Evolutionary conservation across 1,140 invertebrate species (phyloP), one percentile per base, ranked within the genome.

Genomic region (Drosophila jambulina): DNA sequence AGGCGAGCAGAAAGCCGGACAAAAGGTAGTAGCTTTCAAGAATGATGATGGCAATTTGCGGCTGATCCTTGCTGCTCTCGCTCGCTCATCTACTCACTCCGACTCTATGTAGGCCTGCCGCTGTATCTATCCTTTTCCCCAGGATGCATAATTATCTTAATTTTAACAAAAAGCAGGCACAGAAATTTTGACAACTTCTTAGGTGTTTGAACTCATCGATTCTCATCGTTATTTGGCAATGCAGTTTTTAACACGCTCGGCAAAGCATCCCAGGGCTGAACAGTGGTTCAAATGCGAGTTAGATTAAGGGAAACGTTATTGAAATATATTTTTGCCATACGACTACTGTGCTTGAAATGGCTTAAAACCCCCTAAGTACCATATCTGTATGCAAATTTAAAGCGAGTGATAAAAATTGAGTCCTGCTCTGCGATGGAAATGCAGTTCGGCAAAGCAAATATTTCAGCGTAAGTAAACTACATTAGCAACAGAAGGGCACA

Each of bases 41-140:
- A 87, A 87, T 88, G 84, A 87, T 88, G 84, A 88, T 54, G 84
- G 84, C 83, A 80, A 87, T 87, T 88, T 88, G 84, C 83, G 84
- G 84, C 80, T 87, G 80, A 83, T 88, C 77, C 80, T 63, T 53
- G 51, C 61, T 58, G 48, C 65, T 29, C 32, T 65, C n/a, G 9
- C 19, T 32, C 13, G n/a, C 40, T 32, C 1, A 15, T 15, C 17
- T 7, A 13, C 27, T 23, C 21, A 1, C 27, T 36, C 13, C 19
- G 19, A 34, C n/a, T 34, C 7, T 10, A 8, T 21, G 32, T 15
- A 19, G 38, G 21, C 46, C 60, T 34, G 23, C 32, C 29, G 21
- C 46, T 40, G 12, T n/a, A 40, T 56, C 13, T 34, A 43, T 25
- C 29, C 29, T 29, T 15, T 53, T 40, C n/a, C 32, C 48, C 36